phyloP scores from a whole-genome alignment of 2,113 vertebrate species.

The Leucopsar rothschildi region DNA sequence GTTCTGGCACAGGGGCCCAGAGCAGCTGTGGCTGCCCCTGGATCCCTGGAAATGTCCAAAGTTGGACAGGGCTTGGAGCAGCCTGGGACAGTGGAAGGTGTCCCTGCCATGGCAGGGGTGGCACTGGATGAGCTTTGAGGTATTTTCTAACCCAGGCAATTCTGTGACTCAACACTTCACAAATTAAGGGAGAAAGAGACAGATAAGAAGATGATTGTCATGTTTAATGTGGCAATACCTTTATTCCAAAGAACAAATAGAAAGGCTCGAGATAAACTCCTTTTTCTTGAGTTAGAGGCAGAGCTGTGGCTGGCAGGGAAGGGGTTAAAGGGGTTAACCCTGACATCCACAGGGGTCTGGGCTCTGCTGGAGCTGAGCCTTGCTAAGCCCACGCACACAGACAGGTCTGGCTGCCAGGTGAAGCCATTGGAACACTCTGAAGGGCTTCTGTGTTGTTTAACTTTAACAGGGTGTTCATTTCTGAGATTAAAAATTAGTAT shows the following conservation, averaged over 20 bases:
- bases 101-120: not conserved
- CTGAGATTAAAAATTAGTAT: not conserved
- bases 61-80: not conserved
- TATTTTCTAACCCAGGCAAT: not conserved
- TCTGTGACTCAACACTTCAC: not conserved
- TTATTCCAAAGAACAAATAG: not conserved
- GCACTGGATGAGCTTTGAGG: accelerated
- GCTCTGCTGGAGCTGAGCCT: not conserved
- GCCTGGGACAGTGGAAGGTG: not conserved
- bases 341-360: not conserved
- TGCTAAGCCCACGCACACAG: not conserved
- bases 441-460: not conserved
- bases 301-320: not conserved
- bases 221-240: not conserved
- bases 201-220: not conserved
- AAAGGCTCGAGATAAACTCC: not conserved
- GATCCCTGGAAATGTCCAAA: not conserved
- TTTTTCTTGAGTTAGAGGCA: not conserved
- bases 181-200: not conserved
- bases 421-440: not conserved
- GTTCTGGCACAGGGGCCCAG: not conserved
- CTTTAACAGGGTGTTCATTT: not conserved
- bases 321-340: no score
- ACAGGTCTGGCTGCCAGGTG: not conserved
- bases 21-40: not conserved